Evolutionary conservation across 2,888 invertebrate species (phyloP), one percentile per base, ranked within the genome.

Genomic region (Mycalesis mineus): DNA sequence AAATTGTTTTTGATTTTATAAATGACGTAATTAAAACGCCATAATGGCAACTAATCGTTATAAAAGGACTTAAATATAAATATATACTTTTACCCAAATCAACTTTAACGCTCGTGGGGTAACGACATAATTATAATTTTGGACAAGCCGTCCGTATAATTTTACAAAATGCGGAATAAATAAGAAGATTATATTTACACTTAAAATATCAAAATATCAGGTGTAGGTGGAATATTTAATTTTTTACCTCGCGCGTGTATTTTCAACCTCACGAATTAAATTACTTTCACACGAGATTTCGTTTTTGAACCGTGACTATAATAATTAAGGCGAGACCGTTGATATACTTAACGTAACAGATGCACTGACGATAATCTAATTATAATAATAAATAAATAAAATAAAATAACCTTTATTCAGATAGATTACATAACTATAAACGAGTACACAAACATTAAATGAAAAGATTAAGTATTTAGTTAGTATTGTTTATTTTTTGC

Each of bases 301-400:
- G 58, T 61, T 58, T 50, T 55, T 50, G 47, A 47, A 36, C 52
- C 52, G 47, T 42, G 52, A 57, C 40, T 52, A 52, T 42, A 57
- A 57, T 57, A 57, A 57, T 57, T 57, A 52, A 47, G 40, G 53
- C 29, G 31, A 9, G 17, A 9, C 28, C 44, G 6, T 37, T 37
- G 42, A 53, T 37, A 53, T 36, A 44, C 0, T 13, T 37, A 37
- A 1, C 37, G 0, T 37, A 7, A 13, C 4, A 13, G 7, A 37
- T 37, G n/a, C 0, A 37, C 37, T n/a, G 13, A 13, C n/a, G n/a
- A n/a, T n/a, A n/a, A n/a, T n/a, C n/a, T n/a, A n/a, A n/a, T n/a
- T n/a, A n/a, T n/a, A n/a, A n/a, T n/a, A n/a, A n/a, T n/a, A n/a
- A n/a, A n/a, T n/a, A n/a, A n/a, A n/a, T n/a, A n/a, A n/a, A n/a